These are phyloP conservation scores for Danionella dracula DNA, from an alignment of 2,797 vertebrate species.

Conservation along the genomic window DNA sequence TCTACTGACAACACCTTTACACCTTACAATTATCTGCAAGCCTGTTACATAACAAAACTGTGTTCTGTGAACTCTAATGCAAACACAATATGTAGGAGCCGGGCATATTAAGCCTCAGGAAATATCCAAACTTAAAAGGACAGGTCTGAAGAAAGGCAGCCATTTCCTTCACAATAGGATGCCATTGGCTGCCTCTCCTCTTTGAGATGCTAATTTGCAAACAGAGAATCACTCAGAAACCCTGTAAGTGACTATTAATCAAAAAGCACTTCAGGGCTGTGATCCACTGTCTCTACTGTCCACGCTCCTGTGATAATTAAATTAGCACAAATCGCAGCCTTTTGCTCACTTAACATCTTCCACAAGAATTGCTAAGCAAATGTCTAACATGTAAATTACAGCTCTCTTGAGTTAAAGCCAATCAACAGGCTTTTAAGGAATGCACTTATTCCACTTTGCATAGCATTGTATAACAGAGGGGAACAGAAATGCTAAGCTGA, in stretches of 20 bases:
- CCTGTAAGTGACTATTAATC: conserved; percentile 26
- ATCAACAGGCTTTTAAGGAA: neutral
- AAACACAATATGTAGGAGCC: neutral
- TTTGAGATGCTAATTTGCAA: conserved; percentile 38
- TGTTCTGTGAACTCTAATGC: neutral
- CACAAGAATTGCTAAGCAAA: neutral
- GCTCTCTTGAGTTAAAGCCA: neutral
- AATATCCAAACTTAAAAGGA: conserved; percentile 21
- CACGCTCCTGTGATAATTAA: conserved; percentile 20
- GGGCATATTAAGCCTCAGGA: neutral
- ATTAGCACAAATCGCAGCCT: conserved; percentile 9
- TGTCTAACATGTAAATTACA: conserved; percentile 16
- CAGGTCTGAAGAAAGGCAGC: conserved; percentile 9
- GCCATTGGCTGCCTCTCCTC: conserved; percentile 1
- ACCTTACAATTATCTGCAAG: neutral
- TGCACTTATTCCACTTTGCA: neutral
- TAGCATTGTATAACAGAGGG: neutral
- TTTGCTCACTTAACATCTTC: neutral
- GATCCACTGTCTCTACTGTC: conserved; percentile 11
- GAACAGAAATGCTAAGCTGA: neutral
- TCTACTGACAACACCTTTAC: neutral
- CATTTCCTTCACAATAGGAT: conserved; percentile 38
- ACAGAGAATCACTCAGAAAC: conserved; percentile 11
- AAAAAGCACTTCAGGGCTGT: conserved; percentile 22
- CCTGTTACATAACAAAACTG: neutral